A percentile compares a stretch with the other conserved stretches of the same genome.
Evolutionary conservation across 2,797 vertebrate species (phyloP).

Genomic region (Scarus forsteni): DNA sequence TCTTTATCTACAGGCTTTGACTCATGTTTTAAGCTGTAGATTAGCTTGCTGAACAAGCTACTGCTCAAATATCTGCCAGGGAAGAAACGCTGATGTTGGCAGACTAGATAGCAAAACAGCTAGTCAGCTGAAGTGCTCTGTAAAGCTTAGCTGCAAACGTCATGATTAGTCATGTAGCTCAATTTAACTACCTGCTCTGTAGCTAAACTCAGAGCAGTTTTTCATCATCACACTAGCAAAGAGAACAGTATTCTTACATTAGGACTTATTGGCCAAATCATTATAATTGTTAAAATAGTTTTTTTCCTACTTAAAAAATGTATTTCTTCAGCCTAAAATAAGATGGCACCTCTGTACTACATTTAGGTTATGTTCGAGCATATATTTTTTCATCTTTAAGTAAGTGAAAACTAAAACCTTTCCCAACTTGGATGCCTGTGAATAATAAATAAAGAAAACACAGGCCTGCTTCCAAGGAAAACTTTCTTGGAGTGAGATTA

Average conservation of each 20-base stretch:
- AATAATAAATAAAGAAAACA: conserved; percentile 12
- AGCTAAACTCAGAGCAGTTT: background rate
- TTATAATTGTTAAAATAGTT: too few relatives aligned
- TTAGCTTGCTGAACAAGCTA: conserved; percentile 1
- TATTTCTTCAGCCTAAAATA: too few relatives aligned
- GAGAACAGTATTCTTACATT: background rate
- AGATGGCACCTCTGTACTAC: background rate
- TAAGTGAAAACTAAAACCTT: conserved; percentile 1
- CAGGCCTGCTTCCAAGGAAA: conserved; percentile 5
- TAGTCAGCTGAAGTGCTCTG: background rate
- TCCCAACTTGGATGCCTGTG: background rate
- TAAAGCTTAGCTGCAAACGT: background rate
- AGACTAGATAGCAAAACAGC: background rate
- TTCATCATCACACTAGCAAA: background rate
- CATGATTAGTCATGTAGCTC: background rate
- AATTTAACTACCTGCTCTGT: background rate
- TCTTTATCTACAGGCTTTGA: background rate
- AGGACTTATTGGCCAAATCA: background rate
- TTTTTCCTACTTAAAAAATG: background rate
- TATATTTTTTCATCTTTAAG: background rate
- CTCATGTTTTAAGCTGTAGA: background rate
- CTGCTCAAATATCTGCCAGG: background rate
- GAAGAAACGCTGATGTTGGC: background rate
- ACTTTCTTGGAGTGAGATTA: conserved; percentile 32
- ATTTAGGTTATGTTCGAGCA: background rate